These are phyloP conservation scores for Xylota sylvarum DNA, from an alignment of 2,888 invertebrate species.

Conservation along the genomic window DNA sequence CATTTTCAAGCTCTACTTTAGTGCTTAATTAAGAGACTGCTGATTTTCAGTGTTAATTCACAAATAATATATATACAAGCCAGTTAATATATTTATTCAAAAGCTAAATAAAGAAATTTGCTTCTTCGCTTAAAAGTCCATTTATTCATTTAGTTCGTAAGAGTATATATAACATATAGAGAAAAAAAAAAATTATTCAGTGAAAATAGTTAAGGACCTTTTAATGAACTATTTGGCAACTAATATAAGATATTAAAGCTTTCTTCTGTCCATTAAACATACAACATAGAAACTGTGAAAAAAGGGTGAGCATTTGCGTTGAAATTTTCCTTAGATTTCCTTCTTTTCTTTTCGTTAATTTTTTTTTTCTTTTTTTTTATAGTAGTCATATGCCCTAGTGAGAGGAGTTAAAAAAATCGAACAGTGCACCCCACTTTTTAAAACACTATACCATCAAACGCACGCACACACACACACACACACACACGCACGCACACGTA, in stretches of 20 bases:
- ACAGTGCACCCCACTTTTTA: constrained; percentile 77
- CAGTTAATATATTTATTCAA: constrained; percentile 66
- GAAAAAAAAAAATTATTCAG: constrained; percentile 43
- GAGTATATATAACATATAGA: constrained; percentile 69
- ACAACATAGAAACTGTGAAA: constrained; percentile 43
- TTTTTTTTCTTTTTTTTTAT: constrained; percentile 3
- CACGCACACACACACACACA: neutral
- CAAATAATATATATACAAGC: constrained; percentile 53
- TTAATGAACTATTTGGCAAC: constrained; percentile 59
- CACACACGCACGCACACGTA: neutral
- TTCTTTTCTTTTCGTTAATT: neutral
- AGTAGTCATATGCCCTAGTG: constrained; percentile 54
- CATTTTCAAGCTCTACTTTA: constrained; percentile 57
- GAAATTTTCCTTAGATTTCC: constrained; percentile 14
- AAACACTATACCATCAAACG: neutral
- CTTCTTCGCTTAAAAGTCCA: constrained; percentile 79
- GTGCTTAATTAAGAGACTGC: constrained; percentile 77
- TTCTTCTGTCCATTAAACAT: constrained; percentile 80
- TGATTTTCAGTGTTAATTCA: constrained; percentile 72
- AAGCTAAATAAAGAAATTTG: constrained; percentile 66
- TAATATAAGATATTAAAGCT: constrained; percentile 77
- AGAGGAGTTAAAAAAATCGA: constrained; percentile 77
- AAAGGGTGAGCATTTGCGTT: constrained; percentile 63
- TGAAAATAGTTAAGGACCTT: constrained; percentile 43
- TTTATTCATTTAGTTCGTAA: constrained; percentile 80